phyloP scores from a whole-genome alignment of 2,888 invertebrate species.

The Octodonta nipae region DNA sequence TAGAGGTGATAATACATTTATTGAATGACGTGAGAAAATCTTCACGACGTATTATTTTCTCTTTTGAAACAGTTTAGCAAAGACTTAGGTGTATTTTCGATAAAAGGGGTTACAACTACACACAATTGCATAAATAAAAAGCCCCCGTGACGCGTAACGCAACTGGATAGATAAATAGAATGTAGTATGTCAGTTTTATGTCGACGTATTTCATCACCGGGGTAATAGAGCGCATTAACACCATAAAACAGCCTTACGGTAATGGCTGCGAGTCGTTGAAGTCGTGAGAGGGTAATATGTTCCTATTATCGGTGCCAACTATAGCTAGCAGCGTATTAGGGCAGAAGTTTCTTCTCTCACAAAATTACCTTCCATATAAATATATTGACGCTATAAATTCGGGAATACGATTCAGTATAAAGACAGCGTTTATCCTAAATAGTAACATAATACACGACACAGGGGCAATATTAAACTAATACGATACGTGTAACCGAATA shows the following conservation, averaged over 20 bases:
- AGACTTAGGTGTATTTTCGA: too few species aligned
- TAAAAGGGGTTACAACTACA: too few species aligned
- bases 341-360: constrained; percentile 27
- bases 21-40: too few species aligned
- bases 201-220: constrained; percentile 30
- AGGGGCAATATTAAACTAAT: constrained; percentile 18
- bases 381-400: constrained; percentile 38
- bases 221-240: constrained; percentile 38
- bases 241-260: constrained; percentile 38
- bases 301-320: constrained; percentile 38
- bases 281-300: constrained; percentile 38
- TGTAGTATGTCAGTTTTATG: constrained; percentile 25
- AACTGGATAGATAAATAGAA: constrained; percentile 24
- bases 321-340: constrained; percentile 29
- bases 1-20: too few species aligned
- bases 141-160: constrained; percentile 14
- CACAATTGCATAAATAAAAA: too few species aligned
- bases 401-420: constrained; percentile 34
- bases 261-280: constrained; percentile 37
- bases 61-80: too few species aligned
- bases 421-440: constrained; percentile 36
- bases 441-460: constrained; percentile 29
- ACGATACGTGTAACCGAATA: constrained; percentile 10
- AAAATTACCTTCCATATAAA: constrained; percentile 39
- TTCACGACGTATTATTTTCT: too few species aligned